Conservation (phyloP, 1,140 invertebrate genomes). For the Vanessa tameamea region DNA sequence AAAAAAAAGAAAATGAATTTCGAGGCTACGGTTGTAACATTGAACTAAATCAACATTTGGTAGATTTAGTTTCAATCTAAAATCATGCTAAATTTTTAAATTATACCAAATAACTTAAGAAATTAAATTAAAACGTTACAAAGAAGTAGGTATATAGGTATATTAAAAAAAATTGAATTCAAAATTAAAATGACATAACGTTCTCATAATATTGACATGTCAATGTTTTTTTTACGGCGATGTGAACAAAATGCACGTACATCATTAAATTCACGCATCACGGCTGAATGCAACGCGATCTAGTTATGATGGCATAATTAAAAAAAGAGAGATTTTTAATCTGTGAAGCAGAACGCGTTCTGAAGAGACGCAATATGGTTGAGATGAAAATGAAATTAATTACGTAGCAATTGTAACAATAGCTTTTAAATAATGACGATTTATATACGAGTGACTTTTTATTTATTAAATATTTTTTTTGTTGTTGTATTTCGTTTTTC, state of each 20-base stretch:
- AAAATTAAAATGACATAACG: background rate
- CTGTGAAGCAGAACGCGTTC: background rate
- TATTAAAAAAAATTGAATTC: too few relatives aligned
- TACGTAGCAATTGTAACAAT: conserved; percentile 12
- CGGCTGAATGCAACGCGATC: conserved; percentile 7
- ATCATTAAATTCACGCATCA: conserved; percentile 12
- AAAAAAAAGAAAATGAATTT: too few relatives aligned
- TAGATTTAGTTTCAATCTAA: too few relatives aligned
- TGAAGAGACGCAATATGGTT: conserved; percentile 8
- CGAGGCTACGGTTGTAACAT: too few relatives aligned
- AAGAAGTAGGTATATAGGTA: too few relatives aligned
- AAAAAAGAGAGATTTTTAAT: conserved; percentile 7
- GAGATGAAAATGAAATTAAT: conserved; percentile 18
- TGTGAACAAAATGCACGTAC: background rate
- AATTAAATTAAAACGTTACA: too few relatives aligned
- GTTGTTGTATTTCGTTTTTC: background rate
- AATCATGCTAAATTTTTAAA: too few relatives aligned
- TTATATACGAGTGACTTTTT: conserved; percentile 12
- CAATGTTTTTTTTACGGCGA: background rate
- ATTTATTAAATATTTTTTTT: background rate
- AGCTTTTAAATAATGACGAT: conserved; percentile 14
- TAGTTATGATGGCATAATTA: conserved; percentile 13
- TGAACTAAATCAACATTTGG: too few relatives aligned
- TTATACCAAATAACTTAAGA: too few relatives aligned
- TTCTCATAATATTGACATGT: background rate